phyloP scores from a whole-genome alignment of 2,888 invertebrate species.

The Alsophila aescularia region DNA sequence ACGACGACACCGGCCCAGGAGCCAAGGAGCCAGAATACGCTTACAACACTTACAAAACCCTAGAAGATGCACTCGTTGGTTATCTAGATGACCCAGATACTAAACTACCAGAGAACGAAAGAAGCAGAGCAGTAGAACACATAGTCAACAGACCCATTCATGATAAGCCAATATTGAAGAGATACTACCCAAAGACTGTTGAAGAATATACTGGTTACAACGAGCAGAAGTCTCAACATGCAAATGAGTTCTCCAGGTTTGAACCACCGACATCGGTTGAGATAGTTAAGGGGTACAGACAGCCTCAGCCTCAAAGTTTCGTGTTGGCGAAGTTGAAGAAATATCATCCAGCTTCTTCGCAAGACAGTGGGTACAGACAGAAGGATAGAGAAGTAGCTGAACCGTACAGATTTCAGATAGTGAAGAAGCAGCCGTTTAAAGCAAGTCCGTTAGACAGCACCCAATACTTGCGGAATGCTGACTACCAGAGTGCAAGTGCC shows the following conservation, averaged over 20 bases:
- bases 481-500: conserved; percentile 25
- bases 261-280: background rate
- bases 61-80: conserved; percentile 68
- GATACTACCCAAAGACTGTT: conserved; percentile 48
- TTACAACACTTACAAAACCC: conserved; percentile 63
- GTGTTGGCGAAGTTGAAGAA: conserved; percentile 29
- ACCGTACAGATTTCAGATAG: conserved; percentile 46
- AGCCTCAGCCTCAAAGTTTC: conserved; percentile 12
- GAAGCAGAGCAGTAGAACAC: conserved; percentile 51
- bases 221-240: conserved; percentile 8
- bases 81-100: conserved; percentile 74
- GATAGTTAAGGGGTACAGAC: conserved; percentile 7
- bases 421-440: conserved; percentile 43
- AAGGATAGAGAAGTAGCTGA: conserved; percentile 25
- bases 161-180: conserved; percentile 21
- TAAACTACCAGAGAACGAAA: conserved; percentile 65
- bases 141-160: conserved; percentile 31
- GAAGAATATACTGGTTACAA: conserved; percentile 51
- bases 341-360: background rate
- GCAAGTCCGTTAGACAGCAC: conserved; percentile 49
- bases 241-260: background rate
- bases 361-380: conserved; percentile 7
- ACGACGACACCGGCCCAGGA: conserved; percentile 78
- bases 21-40: conserved; percentile 63
- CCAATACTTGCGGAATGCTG: conserved; percentile 48